Conservation (phyloP, 2,888 invertebrate species). For the Mechanitis messenoides region DNA sequence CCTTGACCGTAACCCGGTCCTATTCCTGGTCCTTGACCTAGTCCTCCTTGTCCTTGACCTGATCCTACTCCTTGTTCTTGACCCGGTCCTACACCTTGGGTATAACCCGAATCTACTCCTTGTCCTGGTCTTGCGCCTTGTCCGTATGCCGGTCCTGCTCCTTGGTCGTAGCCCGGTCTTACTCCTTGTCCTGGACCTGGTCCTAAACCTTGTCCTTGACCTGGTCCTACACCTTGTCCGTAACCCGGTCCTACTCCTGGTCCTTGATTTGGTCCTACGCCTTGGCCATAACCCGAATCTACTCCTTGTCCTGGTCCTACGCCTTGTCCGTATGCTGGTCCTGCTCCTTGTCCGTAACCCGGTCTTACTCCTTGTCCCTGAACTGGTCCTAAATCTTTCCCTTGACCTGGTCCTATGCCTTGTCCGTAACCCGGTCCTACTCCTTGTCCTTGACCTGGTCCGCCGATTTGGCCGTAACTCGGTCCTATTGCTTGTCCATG, state of each 20-base stretch:
- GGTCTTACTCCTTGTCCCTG: conserved; percentile 66
- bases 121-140: background rate
- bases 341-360: conserved; percentile 58
- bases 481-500: background rate
- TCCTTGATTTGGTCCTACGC: background rate
- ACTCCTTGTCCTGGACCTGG: conserved; percentile 6
- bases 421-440: background rate
- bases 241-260: conserved; percentile 47
- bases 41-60: conserved; percentile 32
- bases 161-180: background rate
- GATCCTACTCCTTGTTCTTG: conserved; percentile 22
- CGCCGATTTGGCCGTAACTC: background rate
- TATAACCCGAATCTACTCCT: background rate
- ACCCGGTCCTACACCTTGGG: conserved; percentile 41
- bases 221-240: conserved; percentile 52
- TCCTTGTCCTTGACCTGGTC: conserved; percentile 3
- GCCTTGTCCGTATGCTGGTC: conserved; percentile 36
- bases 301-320: conserved; percentile 38
- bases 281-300: conserved; percentile 20
- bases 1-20: conserved; percentile 41
- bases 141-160: too few relatives aligned
- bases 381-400: conserved; percentile 41
- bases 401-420: conserved; percentile 2
- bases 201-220: conserved; percentile 43
- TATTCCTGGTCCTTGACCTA: conserved; percentile 34